phyloP scores from a whole-genome alignment of 2,797 vertebrate species.

The Threskiornis aethiopicus region DNA sequence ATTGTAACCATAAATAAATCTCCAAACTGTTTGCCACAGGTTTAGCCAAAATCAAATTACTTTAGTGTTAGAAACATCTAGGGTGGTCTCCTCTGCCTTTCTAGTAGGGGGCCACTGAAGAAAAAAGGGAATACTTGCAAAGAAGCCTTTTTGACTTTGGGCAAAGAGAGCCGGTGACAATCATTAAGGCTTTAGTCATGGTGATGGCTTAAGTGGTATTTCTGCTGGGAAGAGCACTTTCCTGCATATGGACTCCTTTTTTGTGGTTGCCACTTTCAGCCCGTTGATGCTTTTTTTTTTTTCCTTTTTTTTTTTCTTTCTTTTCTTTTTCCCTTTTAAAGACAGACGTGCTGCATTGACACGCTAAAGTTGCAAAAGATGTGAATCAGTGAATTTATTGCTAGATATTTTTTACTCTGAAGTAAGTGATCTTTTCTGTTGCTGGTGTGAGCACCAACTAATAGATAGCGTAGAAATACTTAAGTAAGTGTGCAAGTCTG shows the following conservation, averaged over 20 bases:
- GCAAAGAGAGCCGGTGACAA: not conserved
- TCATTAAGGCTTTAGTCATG: not conserved
- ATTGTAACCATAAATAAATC: not conserved
- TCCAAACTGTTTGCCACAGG: not conserved
- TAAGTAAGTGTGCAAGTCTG: not conserved
- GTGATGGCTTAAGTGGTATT: not conserved
- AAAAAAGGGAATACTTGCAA: not conserved
- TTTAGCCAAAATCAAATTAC: not conserved
- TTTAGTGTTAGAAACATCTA: not conserved
- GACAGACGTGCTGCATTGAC: not conserved
- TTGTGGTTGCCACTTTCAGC: not conserved
- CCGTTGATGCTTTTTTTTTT: not conserved
- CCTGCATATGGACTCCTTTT: not conserved
- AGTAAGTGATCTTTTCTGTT: not conserved
- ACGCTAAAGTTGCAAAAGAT: not conserved
- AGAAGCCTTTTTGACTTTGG: not conserved
- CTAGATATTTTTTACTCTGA: not conserved
- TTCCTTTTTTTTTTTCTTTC: not conserved
- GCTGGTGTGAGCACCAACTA: not conserved
- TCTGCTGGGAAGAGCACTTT: not conserved
- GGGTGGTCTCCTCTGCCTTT: not conserved
- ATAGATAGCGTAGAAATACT: not conserved
- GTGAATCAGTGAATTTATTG: not conserved
- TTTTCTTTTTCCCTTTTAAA: not conserved
- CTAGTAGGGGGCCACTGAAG: not conserved